phyloP scores from a whole-genome alignment of 2,797 vertebrate species.

The Meriones psammophilus region DNA sequence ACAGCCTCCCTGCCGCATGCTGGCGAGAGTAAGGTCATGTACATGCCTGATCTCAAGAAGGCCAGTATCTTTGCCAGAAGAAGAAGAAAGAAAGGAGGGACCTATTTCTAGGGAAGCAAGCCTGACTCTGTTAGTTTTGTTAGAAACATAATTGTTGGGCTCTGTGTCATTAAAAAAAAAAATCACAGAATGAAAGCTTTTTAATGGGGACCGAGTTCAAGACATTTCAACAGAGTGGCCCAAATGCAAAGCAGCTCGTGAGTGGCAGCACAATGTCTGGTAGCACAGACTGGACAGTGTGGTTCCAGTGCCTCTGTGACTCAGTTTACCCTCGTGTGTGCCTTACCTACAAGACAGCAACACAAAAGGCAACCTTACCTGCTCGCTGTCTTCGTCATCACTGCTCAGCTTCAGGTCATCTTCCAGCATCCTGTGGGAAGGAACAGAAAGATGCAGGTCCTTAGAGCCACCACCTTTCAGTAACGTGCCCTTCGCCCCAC shows the following conservation, averaged over 20 bases:
- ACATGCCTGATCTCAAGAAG: slow-evolving; percentile 29
- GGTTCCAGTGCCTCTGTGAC: background rate
- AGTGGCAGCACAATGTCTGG: background rate
- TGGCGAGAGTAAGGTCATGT: slow-evolving; percentile 56
- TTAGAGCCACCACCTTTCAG: slow-evolving; percentile 66
- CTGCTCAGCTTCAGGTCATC: slow-evolving; percentile 93
- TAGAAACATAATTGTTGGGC: slow-evolving; percentile 28
- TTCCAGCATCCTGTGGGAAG: slow-evolving; percentile 90
- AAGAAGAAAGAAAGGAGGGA: background rate
- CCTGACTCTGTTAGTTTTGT: background rate
- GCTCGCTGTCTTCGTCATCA: slow-evolving; percentile 90
- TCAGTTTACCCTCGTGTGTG: background rate
- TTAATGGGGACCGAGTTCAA: slow-evolving; percentile 30
- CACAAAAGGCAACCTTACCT: slow-evolving; percentile 85
- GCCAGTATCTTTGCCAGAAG: slow-evolving; percentile 6
- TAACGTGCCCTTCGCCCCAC: background rate
- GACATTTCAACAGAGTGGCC: background rate
- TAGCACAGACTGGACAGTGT: background rate
- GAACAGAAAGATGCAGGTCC: slow-evolving; percentile 73
- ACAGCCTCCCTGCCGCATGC: slow-evolving; percentile 52
- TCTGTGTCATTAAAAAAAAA: slow-evolving; percentile 1
- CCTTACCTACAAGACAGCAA: background rate
- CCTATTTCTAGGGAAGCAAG: background rate
- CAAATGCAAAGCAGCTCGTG: background rate
- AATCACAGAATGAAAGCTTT: slow-evolving; percentile 33